Conservation (phyloP, 2,113 vertebrate genomes). For the Rhadina sibilatrix region DNA sequence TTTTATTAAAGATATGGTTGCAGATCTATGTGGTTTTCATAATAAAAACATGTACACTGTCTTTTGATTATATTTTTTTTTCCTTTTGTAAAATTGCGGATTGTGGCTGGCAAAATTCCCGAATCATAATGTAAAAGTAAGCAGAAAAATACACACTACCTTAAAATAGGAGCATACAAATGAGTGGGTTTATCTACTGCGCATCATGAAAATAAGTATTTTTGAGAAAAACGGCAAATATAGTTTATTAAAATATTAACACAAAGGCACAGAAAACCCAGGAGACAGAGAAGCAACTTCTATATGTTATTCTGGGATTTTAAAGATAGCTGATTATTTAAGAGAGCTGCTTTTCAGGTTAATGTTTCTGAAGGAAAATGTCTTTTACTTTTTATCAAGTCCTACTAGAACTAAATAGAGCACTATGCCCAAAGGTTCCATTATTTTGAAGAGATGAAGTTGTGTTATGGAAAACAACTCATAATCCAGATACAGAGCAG, state of each 20-base stretch:
- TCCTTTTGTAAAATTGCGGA: neutral
- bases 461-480: neutral
- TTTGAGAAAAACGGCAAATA: neutral
- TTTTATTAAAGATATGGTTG: neutral
- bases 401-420: neutral
- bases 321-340: neutral
- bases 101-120: neutral
- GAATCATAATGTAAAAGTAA: neutral
- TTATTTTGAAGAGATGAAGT: neutral
- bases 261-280: rapidly evolving
- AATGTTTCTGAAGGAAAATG: rapidly evolving
- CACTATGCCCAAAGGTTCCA: neutral
- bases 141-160: neutral
- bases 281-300: neutral
- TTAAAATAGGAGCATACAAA: neutral
- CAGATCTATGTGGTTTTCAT: rapidly evolving
- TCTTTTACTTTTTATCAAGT: neutral
- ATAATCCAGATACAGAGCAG: neutral
- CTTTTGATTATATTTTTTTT: neutral
- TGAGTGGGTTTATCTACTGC: rapidly evolving
- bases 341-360: neutral
- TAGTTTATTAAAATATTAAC: neutral
- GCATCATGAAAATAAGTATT: rapidly evolving
- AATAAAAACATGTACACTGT: neutral
- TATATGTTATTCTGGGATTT: rapidly evolving